Evolutionary conservation across 2,888 invertebrate species (phyloP).

Genomic region (Notodonta ziczac): DNA sequence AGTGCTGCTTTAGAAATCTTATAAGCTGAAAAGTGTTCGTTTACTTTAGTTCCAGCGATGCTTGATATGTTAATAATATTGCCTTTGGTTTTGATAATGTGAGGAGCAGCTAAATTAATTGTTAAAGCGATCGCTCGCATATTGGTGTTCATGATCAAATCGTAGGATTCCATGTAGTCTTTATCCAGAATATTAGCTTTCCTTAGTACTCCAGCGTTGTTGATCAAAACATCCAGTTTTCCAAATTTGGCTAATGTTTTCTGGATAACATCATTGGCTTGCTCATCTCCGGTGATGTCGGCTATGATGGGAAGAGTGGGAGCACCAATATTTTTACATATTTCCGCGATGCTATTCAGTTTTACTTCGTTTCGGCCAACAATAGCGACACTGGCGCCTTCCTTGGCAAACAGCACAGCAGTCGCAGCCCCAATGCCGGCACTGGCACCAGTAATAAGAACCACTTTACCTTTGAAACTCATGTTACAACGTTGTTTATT

Average conservation of each 20-base stretch:
- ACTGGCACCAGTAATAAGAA: slow-evolving; percentile 79
- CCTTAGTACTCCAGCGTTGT: slow-evolving; percentile 49
- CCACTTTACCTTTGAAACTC: slow-evolving; percentile 56
- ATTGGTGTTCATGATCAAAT: slow-evolving; percentile 50
- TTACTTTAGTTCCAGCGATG: slow-evolving; percentile 13
- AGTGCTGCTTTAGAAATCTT: slow-evolving; percentile 48
- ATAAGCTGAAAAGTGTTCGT: slow-evolving; percentile 55
- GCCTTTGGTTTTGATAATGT: slow-evolving; percentile 50
- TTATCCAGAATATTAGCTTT: slow-evolving; percentile 27
- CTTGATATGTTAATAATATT: slow-evolving; percentile 57
- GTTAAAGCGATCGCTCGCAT: slow-evolving; percentile 44
- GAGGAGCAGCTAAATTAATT: slow-evolving; percentile 45
- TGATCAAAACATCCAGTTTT: slow-evolving; percentile 51
- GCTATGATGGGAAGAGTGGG: slow-evolving; percentile 44
- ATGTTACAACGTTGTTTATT: slow-evolving; percentile 24
- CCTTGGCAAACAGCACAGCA: slow-evolving; percentile 84
- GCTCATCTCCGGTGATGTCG: slow-evolving; percentile 49
- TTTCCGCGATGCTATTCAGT: slow-evolving; percentile 79
- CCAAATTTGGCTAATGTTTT: slow-evolving; percentile 46
- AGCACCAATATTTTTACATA: slow-evolving; percentile 30
- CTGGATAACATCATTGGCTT: slow-evolving; percentile 38
- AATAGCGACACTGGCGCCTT: slow-evolving; percentile 85
- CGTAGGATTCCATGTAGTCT: slow-evolving; percentile 37
- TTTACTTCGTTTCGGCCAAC: slow-evolving; percentile 87
- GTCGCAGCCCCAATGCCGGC: slow-evolving; percentile 88